Evolutionary conservation across 2,888 invertebrate genomes (phyloP), one percentile per base, ranked within the genome.

Genomic region (Tillus elongatus): DNA sequence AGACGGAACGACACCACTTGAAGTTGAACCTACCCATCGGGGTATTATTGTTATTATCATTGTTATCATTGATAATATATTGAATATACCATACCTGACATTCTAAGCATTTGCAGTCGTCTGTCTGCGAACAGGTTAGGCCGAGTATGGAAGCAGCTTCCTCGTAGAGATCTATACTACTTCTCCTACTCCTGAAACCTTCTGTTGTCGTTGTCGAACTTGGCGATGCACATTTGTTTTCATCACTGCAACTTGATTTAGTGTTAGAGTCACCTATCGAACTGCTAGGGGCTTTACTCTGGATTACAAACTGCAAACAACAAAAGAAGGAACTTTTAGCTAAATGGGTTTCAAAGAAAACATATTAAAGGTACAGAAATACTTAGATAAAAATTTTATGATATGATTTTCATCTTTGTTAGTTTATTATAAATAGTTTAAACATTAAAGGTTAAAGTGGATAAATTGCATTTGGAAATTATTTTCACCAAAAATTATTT

Each of bases 61-160:
- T n/a, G n/a, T n/a, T n/a, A n/a, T n/a, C n/a, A n/a, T n/a, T n/a
- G n/a, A n/a, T n/a, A n/a, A n/a, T n/a, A n/a, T 19, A n/a, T 19
- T 19, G n/a, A 19, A 19, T 8, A 19, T 8, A 19, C n/a, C 44
- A 42, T 47, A 64, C 64, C 61, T 64, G 64, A 51, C 64, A 64
- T 46, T 64, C 64, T 56, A 64, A 55, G 47, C 64, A 64, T 47
- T 60, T 61, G 51, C 64, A 64, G 46, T 61, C 58, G 45, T 64
- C 61, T 30, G 64, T 64, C 50, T 63, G 60, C 34, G 61, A 54
- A 43, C 64, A 64, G 15, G 60, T 63, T 30, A 64, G 50, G 35
- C 64, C 63, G 41, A 64, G 51, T 39, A 64, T 64, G 10, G 63
- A 52, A 15, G 64, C 63, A 2, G 64, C 64, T 46, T 64, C 64